phyloP scores from a whole-genome alignment of 1,140 invertebrate genomes.

The Zaprionus camerounensis region DNA sequence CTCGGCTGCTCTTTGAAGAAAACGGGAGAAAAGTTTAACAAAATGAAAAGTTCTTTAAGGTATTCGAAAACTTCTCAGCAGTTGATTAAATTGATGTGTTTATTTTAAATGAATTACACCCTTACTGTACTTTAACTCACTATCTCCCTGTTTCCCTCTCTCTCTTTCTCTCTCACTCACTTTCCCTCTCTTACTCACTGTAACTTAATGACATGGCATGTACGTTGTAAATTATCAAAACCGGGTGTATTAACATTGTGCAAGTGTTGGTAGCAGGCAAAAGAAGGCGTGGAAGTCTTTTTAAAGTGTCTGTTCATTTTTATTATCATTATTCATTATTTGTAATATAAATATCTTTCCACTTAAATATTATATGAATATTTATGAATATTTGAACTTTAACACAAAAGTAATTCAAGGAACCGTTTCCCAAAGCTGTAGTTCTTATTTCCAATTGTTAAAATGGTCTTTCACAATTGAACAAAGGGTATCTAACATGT shows the following conservation, averaged over 20 bases:
- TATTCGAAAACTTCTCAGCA: not conserved
- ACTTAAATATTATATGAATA: too few relatives aligned
- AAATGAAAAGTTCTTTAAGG: not conserved
- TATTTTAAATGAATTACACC: not conserved
- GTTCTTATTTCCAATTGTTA: too few relatives aligned
- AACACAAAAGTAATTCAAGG: too few relatives aligned
- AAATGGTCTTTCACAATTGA: too few relatives aligned
- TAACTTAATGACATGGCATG: not conserved
- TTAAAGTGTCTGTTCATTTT: not conserved
- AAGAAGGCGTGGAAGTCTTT: not conserved
- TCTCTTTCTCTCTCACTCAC: not conserved
- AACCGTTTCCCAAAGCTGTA: too few relatives aligned
- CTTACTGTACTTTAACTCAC: not conserved
- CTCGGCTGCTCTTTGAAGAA: not conserved
- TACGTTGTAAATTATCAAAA: not conserved
- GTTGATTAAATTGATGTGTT: conserved; percentile 3
- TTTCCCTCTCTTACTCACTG: not conserved
- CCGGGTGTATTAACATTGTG: too few relatives aligned
- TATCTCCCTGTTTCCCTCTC: too few relatives aligned
- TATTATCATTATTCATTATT: too few relatives aligned
- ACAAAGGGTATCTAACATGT: not conserved
- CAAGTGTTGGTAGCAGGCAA: not conserved
- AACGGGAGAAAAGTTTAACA: not conserved
- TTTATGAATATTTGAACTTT: too few relatives aligned
- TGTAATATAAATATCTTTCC: too few relatives aligned